Evolutionary conservation across 92 coral and sea anemone genomes (phyloP).

Genomic region (Diadumene lineata): DNA sequence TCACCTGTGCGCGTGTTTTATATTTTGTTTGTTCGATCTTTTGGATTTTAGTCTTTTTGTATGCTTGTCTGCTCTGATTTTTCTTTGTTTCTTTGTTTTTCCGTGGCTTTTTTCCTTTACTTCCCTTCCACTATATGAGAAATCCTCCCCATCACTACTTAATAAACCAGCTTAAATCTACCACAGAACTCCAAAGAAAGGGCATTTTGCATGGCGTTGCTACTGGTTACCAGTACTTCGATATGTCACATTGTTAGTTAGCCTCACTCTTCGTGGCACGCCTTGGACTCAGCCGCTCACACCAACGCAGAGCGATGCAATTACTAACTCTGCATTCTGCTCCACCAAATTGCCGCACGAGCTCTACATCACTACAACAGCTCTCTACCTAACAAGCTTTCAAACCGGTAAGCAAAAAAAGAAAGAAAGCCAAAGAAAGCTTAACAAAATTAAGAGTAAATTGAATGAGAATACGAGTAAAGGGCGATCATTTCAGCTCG

Average conservation of each 20-base stretch:
- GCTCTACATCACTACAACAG: not conserved
- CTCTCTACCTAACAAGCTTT: not conserved
- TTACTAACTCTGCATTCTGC: not conserved
- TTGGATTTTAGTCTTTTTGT: no score
- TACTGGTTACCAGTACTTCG: not conserved
- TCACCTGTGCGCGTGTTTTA: no score
- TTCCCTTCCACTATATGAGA: not conserved
- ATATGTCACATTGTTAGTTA: not conserved
- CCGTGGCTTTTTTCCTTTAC: no score
- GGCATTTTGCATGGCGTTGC: no score
- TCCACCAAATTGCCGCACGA: not conserved
- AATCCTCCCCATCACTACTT: not conserved
- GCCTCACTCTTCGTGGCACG: conserved; percentile 1
- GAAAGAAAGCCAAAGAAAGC: no score
- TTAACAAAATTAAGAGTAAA: no score
- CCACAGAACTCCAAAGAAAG: no score
- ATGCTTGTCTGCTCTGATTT: no score
- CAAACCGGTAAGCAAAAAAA: not conserved
- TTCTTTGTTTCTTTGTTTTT: no score
- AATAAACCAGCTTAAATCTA: not conserved
- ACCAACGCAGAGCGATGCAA: conserved; percentile 1
- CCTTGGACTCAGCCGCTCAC: not conserved
- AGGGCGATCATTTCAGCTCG: no score
- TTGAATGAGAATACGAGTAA: no score
- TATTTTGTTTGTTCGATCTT: no score